Evolutionary conservation across 2,888 invertebrate species (phyloP).

Genomic region (Phyto melanocephala): DNA sequence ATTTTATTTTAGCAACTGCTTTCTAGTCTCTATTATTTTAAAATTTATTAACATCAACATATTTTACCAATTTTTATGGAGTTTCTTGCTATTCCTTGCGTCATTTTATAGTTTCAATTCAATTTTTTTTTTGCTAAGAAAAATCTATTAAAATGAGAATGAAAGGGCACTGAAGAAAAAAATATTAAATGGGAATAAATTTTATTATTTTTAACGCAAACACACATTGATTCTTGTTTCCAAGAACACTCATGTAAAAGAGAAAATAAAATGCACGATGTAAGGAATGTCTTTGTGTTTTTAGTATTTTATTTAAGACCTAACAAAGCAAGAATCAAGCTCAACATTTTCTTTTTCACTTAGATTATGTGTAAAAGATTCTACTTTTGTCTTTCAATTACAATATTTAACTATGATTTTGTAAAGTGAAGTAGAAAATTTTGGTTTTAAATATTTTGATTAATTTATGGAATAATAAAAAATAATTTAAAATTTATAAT

Average conservation of each 20-base stretch:
- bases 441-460: too few species aligned
- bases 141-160: background rate
- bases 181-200: slow-evolving; percentile 29
- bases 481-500: too few species aligned
- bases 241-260: too few species aligned
- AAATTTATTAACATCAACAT: slow-evolving; percentile 50
- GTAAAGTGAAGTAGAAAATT: too few species aligned
- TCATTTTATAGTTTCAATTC: background rate
- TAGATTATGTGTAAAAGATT: background rate
- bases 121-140: background rate
- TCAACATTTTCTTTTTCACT: background rate
- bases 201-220: slow-evolving; percentile 7
- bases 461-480: too few species aligned
- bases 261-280: too few species aligned
- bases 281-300: background rate
- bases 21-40: slow-evolving; percentile 9
- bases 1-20: slow-evolving; percentile 4
- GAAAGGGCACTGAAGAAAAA: background rate
- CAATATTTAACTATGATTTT: too few species aligned
- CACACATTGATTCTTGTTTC: background rate
- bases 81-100: slow-evolving; percentile 56
- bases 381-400: background rate
- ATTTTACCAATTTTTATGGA: slow-evolving; percentile 46
- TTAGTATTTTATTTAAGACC: background rate
- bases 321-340: background rate